Evolutionary conservation across 1,140 invertebrate genomes (phyloP).

Genomic region (Bombus pascuorum): DNA sequence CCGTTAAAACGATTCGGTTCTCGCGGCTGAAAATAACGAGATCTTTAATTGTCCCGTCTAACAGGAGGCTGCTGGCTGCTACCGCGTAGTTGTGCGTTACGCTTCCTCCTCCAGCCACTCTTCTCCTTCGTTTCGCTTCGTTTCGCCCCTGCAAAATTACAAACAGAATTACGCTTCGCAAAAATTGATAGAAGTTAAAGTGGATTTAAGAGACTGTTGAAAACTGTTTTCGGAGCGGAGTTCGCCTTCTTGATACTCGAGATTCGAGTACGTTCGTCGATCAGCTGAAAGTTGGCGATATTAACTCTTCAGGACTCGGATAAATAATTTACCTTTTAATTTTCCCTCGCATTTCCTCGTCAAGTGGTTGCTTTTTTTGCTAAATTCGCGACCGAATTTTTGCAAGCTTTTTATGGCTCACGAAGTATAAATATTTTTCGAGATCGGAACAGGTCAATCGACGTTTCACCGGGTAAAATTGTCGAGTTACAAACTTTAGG

Average conservation of each 20-base stretch:
- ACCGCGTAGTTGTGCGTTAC: neutral
- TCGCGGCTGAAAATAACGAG: slow-evolving; percentile 37
- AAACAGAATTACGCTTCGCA: neutral
- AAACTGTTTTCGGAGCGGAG: neutral
- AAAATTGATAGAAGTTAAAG: neutral
- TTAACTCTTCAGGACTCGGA: neutral
- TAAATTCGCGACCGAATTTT: neutral
- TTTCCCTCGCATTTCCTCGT: too few species aligned
- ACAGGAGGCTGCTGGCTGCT: slow-evolving; percentile 10
- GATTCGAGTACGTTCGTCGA: neutral
- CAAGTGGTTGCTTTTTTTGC: neutral
- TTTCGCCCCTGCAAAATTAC: neutral
- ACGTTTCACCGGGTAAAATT: too few species aligned
- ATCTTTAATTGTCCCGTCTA: slow-evolving; percentile 39
- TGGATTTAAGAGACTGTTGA: neutral
- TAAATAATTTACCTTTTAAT: neutral
- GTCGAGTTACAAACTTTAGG: too few species aligned
- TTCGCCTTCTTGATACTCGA: neutral
- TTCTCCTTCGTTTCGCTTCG: neutral
- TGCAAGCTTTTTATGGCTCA: fast-evolving
- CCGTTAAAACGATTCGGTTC: slow-evolving; percentile 35
- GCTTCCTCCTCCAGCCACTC: neutral
- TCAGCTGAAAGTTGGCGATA: neutral
- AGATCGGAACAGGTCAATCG: neutral
- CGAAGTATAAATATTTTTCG: neutral